Percentiles rank a stretch among this genome's conserved stretches.
Conservation (phyloP, 2,888 invertebrate genomes). For the Eristalis tenax region DNA sequence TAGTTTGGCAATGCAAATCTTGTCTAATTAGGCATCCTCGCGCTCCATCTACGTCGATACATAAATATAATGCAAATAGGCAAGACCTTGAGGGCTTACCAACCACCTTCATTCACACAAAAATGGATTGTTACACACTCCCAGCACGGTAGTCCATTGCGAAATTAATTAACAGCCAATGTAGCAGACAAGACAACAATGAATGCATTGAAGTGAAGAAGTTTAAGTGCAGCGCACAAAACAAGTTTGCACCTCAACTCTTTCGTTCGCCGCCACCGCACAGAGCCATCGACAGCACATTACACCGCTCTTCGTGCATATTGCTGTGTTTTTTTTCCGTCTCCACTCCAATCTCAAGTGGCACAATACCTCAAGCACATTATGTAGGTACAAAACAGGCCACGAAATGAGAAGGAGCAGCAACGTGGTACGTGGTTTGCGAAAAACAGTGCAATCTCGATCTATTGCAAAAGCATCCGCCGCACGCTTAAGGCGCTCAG, state of each 20-base stretch:
- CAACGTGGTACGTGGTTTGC: background rate
- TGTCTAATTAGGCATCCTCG: background rate
- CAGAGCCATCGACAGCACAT: background rate
- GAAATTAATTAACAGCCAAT: constrained; percentile 30
- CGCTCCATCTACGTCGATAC: background rate
- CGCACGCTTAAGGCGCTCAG: background rate
- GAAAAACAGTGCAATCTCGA: background rate
- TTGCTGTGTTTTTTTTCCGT: background rate
- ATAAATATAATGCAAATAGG: background rate
- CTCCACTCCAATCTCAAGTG: background rate
- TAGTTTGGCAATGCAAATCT: background rate
- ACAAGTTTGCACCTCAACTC: constrained; percentile 49
- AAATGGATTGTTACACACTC: background rate
- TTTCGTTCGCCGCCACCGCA: constrained; percentile 26
- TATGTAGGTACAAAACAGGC: background rate
- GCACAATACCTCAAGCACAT: constrained; percentile 8
- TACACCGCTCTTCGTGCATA: background rate
- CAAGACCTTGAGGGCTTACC: background rate
- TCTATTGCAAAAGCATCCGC: background rate
- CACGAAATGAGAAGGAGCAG: background rate
- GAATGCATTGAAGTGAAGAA: constrained; percentile 32
- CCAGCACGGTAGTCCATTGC: background rate
- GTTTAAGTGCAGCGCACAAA: constrained; percentile 5
- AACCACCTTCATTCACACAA: background rate
- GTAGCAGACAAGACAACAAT: background rate